Evolutionary conservation across 2,888 invertebrate genomes (phyloP).

Genomic region (Mythimna pallens): DNA sequence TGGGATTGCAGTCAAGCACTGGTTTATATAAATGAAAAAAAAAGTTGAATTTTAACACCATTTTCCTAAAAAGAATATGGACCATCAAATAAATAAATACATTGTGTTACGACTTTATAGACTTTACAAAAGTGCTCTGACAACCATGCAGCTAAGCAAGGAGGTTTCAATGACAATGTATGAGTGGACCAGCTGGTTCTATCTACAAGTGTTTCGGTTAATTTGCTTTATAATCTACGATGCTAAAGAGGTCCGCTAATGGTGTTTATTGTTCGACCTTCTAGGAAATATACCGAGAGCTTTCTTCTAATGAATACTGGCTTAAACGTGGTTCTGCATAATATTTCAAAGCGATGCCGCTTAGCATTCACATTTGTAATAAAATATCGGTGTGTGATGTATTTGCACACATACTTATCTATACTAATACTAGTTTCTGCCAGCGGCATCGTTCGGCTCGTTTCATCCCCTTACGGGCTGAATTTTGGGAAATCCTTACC

Average conservation of each 20-base stretch:
- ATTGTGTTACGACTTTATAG: too few species aligned
- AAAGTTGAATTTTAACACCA: too few species aligned
- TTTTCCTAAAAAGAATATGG: too few species aligned
- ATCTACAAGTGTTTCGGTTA: slow-evolving; percentile 42
- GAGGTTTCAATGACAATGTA: slow-evolving; percentile 35
- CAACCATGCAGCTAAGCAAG: not conserved
- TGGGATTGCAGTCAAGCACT: too few species aligned
- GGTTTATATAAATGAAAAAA: too few species aligned
- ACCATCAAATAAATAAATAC: too few species aligned
- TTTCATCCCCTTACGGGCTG: too few species aligned
- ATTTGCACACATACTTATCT: too few species aligned
- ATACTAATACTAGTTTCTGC: too few species aligned
- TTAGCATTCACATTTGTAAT: slow-evolving; percentile 21
- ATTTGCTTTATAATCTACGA: slow-evolving; percentile 48
- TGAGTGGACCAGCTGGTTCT: slow-evolving; percentile 2
- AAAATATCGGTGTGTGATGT: not conserved
- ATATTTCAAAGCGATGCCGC: slow-evolving; percentile 30
- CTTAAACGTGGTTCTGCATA: slow-evolving; percentile 32
- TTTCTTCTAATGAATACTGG: slow-evolving; percentile 47
- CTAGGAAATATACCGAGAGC: slow-evolving; percentile 19
- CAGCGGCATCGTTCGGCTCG: too few species aligned
- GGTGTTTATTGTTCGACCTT: slow-evolving; percentile 43
- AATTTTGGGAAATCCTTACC: too few species aligned
- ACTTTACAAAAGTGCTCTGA: not conserved
- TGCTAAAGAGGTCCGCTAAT: slow-evolving; percentile 39